Evolutionary conservation across 2,888 invertebrate species (phyloP).

Genomic region (Ochropacha duplaris): DNA sequence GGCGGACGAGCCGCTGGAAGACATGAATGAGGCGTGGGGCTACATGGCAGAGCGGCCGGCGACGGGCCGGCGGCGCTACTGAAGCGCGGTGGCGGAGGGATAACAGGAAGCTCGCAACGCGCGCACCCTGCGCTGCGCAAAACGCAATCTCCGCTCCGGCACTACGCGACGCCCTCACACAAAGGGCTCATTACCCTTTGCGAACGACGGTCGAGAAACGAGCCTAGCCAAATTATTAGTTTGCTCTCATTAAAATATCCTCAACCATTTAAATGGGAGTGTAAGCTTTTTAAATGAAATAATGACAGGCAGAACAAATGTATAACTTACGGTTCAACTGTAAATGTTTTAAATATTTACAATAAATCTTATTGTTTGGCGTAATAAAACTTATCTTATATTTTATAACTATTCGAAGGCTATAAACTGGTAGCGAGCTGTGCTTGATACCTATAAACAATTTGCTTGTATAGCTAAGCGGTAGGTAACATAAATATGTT

Average conservation of each 20-base stretch:
- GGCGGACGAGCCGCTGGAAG: slow-evolving; percentile 70
- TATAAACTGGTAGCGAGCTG: neutral
- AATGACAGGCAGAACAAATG: neutral
- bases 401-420: neutral
- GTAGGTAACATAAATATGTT: neutral
- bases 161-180: slow-evolving; percentile 37
- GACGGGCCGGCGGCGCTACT: slow-evolving; percentile 78
- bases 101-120: slow-evolving; percentile 56
- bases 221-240: neutral
- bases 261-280: neutral
- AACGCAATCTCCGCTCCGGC: slow-evolving; percentile 58
- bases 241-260: neutral
- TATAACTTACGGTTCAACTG: neutral
- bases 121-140: slow-evolving; percentile 75
- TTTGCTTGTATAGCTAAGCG: neutral
- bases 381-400: neutral
- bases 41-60: slow-evolving; percentile 75
- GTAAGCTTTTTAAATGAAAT: neutral
- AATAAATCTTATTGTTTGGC: neutral
- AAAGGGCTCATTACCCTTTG: slow-evolving; percentile 45
- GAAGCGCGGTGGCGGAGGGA: slow-evolving; percentile 29
- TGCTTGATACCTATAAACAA: neutral
- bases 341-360: neutral
- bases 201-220: slow-evolving; percentile 14
- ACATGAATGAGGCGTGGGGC: slow-evolving; percentile 53